Evolutionary conservation across 2,888 invertebrate species (phyloP), one percentile per base, ranked within the genome.

Genomic region (Ophion ventricosus): DNA sequence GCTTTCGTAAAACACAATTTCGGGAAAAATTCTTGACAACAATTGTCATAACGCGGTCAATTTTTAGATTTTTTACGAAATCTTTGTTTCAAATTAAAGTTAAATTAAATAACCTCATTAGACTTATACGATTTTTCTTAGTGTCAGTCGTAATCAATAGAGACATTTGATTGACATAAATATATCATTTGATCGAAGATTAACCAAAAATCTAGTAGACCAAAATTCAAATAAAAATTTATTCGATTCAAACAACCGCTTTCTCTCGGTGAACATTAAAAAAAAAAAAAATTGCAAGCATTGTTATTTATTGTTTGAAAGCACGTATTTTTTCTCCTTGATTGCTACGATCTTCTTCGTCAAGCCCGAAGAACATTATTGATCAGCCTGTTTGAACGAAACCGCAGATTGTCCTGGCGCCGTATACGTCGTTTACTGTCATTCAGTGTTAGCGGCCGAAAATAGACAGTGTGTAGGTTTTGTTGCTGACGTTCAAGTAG

Each of bases 381-480:
- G 26, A 73, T 70, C 14, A 77, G 61, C 61, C 57, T 80, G 76
- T 80, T 76, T 82, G 80, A 77, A 70, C 49, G 74, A 87, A 87
- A 87, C 88, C 88, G 88, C 91, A 90, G 91, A 91, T 91, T 91
- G 86, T 91, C 89, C 86, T 86, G 90, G 89, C 87, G 86, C 88
- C 63, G 73, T 80, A 59, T 88, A 88, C 88, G 85, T 87, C 88
- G 87, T 90, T 91, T 90, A 89, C 88, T 91, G 89, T 91, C 90
- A 91, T 88, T 92, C 89, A 90, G 88, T 92, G 91, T 92, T 92
- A 92, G 91, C 90, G 88, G 88, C 89, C 90, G 88, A 90, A 80
- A 77, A 87, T 91, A 91, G 91, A 91, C 83, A 87, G 87, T 91
- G 89, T 89, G 91, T 92, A 91, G 91, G 91, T 90, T 80, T 80